These are phyloP conservation scores for Sorex fumeus DNA, from an alignment of 2,113 vertebrate genomes.

Conservation along the genomic window DNA sequence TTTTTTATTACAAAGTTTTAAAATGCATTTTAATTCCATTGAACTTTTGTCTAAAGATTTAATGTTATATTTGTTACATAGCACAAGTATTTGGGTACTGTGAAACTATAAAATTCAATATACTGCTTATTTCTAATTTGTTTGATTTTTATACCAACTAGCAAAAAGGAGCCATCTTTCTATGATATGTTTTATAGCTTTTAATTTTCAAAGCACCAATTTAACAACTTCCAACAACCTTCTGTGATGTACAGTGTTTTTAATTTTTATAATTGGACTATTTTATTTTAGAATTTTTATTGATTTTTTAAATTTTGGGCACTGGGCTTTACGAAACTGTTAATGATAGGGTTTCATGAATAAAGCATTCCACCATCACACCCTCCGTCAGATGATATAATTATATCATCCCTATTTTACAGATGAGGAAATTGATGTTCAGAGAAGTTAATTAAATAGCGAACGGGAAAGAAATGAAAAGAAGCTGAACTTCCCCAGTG, in stretches of 20 bases:
- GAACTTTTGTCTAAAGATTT: not conserved
- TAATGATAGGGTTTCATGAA: no score
- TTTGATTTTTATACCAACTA: not conserved
- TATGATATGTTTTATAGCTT: not conserved
- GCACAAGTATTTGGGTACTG: constrained; percentile 11
- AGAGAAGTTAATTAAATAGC: constrained; percentile 13
- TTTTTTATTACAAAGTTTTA: not conserved
- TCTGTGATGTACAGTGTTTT: not conserved
- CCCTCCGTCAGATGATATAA: no score
- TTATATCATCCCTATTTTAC: not conserved
- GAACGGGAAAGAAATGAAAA: not conserved
- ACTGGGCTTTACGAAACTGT: no score
- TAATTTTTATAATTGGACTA: not conserved
- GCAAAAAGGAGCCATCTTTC: not conserved
- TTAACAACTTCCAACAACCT: not conserved
- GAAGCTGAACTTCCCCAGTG: not conserved
- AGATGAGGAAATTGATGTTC: not conserved
- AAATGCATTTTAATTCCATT: not conserved
- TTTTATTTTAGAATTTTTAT: no score
- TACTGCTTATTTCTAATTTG: not conserved
- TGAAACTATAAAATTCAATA: constrained; percentile 19
- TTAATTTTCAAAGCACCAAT: not conserved
- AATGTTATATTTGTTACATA: not conserved
- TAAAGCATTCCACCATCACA: no score
- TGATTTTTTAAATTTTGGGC: no score